A percentile compares a stretch with the other conserved stretches of the same genome.
These are phyloP conservation scores for Thecocarcelia acutangulata DNA, from an alignment of 2,888 invertebrate species.

Conservation along the genomic window DNA sequence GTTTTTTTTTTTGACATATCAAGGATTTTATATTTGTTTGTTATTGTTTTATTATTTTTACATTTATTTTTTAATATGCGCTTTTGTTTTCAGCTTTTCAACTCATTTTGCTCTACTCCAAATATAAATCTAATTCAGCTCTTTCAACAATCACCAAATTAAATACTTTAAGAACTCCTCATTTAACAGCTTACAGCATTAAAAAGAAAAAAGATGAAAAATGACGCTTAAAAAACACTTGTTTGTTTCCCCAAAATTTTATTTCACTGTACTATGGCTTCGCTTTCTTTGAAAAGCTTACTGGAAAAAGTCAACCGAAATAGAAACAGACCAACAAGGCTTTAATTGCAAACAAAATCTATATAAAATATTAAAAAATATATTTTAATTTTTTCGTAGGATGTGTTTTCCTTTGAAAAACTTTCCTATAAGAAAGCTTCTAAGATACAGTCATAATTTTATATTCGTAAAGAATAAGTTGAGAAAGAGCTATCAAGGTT, in stretches of 20 bases:
- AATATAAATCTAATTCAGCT: constrained; percentile 77
- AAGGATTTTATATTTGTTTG: neutral
- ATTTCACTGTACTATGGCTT: constrained; percentile 55
- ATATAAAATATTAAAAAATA: neutral
- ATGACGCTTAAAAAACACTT: constrained; percentile 58
- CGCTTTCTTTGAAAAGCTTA: constrained; percentile 56
- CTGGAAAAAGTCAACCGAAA: constrained; percentile 50
- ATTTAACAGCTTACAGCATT: constrained; percentile 70
- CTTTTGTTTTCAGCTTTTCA: constrained; percentile 61
- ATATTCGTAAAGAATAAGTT: constrained; percentile 21
- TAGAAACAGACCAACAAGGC: constrained; percentile 62
- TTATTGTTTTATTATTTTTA: constrained; percentile 15
- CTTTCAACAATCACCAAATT: constrained; percentile 80
- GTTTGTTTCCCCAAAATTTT: constrained; percentile 32
- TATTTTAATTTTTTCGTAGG: constrained; percentile 20
- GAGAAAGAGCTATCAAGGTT: constrained; percentile 58
- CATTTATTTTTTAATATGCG: constrained; percentile 26
- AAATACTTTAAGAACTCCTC: constrained; percentile 77
- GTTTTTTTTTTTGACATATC: neutral
- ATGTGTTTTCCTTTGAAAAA: constrained; percentile 16
- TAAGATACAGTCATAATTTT: constrained; percentile 8
- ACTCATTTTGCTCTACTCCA: constrained; percentile 40
- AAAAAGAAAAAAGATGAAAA: constrained; percentile 62
- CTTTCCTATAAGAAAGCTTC: constrained; percentile 17
- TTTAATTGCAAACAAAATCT: constrained; percentile 58